Base-by-base conservation (phyloP, 1,140 invertebrate genomes). In the Ganaspis sp. region DNA sequence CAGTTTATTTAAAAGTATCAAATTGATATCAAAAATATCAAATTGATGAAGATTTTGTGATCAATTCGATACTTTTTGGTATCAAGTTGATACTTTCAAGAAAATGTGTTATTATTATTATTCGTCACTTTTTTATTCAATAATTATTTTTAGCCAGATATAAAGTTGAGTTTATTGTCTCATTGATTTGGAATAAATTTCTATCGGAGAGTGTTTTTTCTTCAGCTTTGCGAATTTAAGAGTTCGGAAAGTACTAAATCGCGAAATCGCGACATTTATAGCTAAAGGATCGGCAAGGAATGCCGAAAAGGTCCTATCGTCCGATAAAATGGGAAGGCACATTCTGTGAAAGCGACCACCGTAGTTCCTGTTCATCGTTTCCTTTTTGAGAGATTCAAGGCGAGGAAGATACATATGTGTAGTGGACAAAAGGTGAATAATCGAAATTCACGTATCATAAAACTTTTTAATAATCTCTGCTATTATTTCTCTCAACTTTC, bases 291-390 rank as follows among this genome's bases (percentile, higher is more conserved):
- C n/a, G 54, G 19, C 19, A 23, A 72, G 53, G 29, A 45, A 69
- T 23, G 38, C 40, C 70, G 38, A 34, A 70, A 58, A 72, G 72
- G 38, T 37, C 23, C 42, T n/a, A 45, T 45, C 70, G 70, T 45
- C 1, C 69, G 69, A 29, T 29, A 19, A 23, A 40, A 72, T 40
- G 21, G n/a, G 70, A 40, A 38, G 23, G 9, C 29, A 71, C 74
- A 84, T 84, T 83, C 81, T 76, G 73, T 23, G 69, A 69, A 79
- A 42, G 77, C 81, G 74, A 54, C 72, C 54, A 19, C 58, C 83
- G 77, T 79, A 75, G 64, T 81, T 84, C 81, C 81, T 77, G 83
- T 19, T 17, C 49, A 23, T 15, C 29, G 69, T 74, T 49, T 73
- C 38, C 69, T 77, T 45, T 64, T 64, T 64, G 9, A 64, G 54